These are phyloP conservation scores for Liasis olivaceus DNA, from an alignment of 2,797 vertebrate species.

Conservation along the genomic window DNA sequence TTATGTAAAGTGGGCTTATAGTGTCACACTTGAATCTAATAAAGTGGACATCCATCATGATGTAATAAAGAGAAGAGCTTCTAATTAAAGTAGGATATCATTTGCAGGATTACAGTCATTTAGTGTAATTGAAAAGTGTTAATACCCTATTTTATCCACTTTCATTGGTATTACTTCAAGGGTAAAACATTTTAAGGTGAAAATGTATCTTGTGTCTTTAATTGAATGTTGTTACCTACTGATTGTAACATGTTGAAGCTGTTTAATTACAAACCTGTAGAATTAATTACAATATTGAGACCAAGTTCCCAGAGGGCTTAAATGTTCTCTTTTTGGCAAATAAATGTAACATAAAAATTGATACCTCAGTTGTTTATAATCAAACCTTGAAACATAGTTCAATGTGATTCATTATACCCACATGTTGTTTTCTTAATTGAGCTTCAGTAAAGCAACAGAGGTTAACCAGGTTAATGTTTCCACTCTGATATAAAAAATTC, in stretches of 20 bases:
- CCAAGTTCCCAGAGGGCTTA: slow-evolving; percentile 69
- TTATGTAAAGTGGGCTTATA: slow-evolving; percentile 84
- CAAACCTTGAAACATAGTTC: slow-evolving; percentile 60
- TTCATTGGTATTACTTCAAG: slow-evolving; percentile 80
- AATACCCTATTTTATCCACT: slow-evolving; percentile 87
- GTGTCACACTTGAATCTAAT: slow-evolving; percentile 86
- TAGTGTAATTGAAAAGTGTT: slow-evolving; percentile 88
- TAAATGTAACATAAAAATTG: slow-evolving; percentile 76
- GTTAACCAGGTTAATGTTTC: slow-evolving; percentile 49
- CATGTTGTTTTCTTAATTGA: slow-evolving; percentile 63
- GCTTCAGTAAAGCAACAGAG: slow-evolving; percentile 50
- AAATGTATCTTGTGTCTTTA: slow-evolving; percentile 80
- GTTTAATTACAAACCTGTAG: slow-evolving; percentile 80
- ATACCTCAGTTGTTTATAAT: slow-evolving; percentile 70
- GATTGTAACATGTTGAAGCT: slow-evolving; percentile 74
- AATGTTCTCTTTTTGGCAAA: slow-evolving; percentile 72
- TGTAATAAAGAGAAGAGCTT: slow-evolving; percentile 80
- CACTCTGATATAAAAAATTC: slow-evolving; percentile 15
- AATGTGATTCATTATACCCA: slow-evolving; percentile 66
- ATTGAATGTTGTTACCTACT: slow-evolving; percentile 80
- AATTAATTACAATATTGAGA: slow-evolving; percentile 75
- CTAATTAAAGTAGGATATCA: slow-evolving; percentile 87
- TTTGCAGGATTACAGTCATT: slow-evolving; percentile 90
- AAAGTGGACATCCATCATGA: slow-evolving; percentile 86
- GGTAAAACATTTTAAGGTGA: slow-evolving; percentile 80